phyloP scores from a whole-genome alignment of 2,797 vertebrate genomes.

The Microhierax caerulescens region DNA sequence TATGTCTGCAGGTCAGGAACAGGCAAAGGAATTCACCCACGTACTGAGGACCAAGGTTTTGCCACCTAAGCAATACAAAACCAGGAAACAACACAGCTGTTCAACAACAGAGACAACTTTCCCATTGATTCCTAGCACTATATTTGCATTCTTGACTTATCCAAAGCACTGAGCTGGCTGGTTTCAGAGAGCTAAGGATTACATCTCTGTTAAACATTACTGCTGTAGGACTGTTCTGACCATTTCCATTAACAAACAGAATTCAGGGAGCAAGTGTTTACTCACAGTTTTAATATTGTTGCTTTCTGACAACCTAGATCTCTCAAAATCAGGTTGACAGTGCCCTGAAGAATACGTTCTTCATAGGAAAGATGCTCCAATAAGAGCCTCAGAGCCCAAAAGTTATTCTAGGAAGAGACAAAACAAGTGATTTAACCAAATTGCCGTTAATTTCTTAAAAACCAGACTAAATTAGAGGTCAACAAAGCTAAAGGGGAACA shows the following conservation, averaged over 20 bases:
- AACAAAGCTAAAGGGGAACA: neutral
- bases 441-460: neutral
- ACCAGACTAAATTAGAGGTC: neutral
- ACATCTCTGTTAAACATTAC: rapidly evolving
- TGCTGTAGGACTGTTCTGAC: neutral
- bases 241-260: neutral
- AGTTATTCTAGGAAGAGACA: constrained; percentile 44
- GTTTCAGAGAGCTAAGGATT: neutral
- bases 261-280: neutral
- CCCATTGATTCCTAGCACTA: too few relatives aligned
- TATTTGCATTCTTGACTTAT: neutral
- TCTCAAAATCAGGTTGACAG: neutral
- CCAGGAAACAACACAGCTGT: neutral
- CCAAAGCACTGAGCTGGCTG: neutral
- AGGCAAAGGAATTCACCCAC: constrained; percentile 37
- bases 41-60: neutral
- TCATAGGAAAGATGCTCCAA: constrained; percentile 26
- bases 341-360: neutral
- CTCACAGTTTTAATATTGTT: constrained; percentile 42
- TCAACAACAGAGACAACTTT: neutral
- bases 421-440: neutral
- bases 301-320: constrained; percentile 35
- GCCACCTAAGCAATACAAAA: neutral
- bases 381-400: constrained; percentile 65
- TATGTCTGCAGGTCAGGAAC: constrained; percentile 16